phyloP scores from a whole-genome alignment of 2,113 vertebrate species.

The Pteropus alecto region DNA sequence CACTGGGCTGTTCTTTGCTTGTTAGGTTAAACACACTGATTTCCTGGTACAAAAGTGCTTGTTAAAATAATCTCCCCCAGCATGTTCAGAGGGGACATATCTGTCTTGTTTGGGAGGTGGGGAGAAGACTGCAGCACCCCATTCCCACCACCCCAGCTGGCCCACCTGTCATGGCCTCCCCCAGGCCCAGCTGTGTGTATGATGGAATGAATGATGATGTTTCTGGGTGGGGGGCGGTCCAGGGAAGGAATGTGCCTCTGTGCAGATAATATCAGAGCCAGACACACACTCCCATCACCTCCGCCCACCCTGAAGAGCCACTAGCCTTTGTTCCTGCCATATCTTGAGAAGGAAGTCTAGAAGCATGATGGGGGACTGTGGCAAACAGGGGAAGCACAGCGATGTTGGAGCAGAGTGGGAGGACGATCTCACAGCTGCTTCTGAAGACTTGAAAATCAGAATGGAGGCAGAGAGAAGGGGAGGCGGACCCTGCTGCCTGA shows the following conservation, averaged over 20 bases:
- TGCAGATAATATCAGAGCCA: not conserved
- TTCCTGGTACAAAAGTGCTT: slow-evolving; percentile 91
- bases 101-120: slow-evolving; percentile 67
- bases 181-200: slow-evolving; percentile 50
- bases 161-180: slow-evolving; percentile 60
- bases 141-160: slow-evolving; percentile 29
- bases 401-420: not conserved
- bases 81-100: slow-evolving; percentile 77
- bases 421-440: not conserved
- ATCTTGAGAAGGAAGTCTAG: not conserved
- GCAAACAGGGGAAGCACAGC: not conserved
- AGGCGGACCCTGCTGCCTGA: not conserved
- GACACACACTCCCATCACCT: not conserved
- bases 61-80: slow-evolving; percentile 85
- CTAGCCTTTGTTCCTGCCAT: slow-evolving; percentile 21
- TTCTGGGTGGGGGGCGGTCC: not conserved
- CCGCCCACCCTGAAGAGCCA: not conserved
- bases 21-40: slow-evolving; percentile 93
- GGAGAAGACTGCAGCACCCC: not conserved
- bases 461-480: not conserved
- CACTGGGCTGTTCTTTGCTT: slow-evolving; percentile 86
- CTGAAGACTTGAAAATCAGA: not conserved
- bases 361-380: not conserved
- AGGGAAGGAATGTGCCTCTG: slow-evolving; percentile 4
- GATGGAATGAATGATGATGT: slow-evolving; percentile 60